Conservation (phyloP, 2,888 invertebrate genomes). For the Amphipoea lucens region DNA sequence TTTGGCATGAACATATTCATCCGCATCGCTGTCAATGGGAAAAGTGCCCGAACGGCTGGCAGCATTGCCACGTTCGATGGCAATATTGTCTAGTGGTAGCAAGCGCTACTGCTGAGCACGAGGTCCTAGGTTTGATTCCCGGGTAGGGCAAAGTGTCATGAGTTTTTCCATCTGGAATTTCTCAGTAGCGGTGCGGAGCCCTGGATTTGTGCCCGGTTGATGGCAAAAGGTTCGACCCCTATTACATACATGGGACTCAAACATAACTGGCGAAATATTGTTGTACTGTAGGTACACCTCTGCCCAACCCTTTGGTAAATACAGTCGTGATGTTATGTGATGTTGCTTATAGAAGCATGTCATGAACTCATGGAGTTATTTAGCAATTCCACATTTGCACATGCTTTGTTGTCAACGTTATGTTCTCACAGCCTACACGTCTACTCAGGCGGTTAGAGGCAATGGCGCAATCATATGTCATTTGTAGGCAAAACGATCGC, state of each 20-base stretch:
- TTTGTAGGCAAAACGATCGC: constrained; percentile 12
- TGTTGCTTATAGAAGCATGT: not conserved
- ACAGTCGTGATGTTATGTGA: not conserved
- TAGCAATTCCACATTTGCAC: constrained; percentile 3
- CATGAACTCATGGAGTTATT: constrained; percentile 15
- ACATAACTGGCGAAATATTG: not conserved
- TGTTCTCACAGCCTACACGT: constrained; percentile 31
- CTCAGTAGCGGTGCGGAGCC: not conserved
- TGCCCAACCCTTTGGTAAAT: rapidly evolving
- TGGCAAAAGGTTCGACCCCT: too few species aligned
- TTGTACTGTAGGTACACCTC: too few species aligned
- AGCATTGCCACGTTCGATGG: too few species aligned
- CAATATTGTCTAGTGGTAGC: too few species aligned
- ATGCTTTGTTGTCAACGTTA: not conserved
- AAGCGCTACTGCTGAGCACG: too few species aligned
- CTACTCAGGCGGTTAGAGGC: not conserved
- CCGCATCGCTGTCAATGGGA: too few species aligned
- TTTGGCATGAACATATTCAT: too few species aligned
- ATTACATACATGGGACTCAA: not conserved
- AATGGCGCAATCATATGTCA: constrained; percentile 29
- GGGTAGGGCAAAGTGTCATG: too few species aligned
- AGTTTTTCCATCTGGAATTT: not conserved
- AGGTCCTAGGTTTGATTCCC: too few species aligned
- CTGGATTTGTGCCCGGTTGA: too few species aligned
- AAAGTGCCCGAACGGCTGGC: too few species aligned